Conservation (phyloP, 2,888 invertebrate genomes). For the Diaprepes abbreviatus region DNA sequence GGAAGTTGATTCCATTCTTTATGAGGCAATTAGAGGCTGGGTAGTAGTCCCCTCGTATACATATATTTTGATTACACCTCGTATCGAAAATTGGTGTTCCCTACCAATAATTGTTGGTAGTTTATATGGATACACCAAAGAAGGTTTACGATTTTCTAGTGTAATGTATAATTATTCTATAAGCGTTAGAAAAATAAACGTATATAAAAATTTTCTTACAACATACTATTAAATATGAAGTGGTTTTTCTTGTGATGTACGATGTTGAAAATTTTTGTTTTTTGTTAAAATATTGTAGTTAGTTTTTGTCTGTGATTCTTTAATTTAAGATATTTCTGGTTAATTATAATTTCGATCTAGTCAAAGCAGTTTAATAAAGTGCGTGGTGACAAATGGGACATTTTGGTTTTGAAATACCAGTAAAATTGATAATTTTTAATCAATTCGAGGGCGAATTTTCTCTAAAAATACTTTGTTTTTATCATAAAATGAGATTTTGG, state of each 20-base stretch:
- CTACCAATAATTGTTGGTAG: conserved; percentile 36
- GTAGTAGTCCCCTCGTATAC: too few species aligned
- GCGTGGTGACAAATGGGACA: too few species aligned
- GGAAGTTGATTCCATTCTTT: too few species aligned
- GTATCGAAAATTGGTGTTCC: conserved; percentile 25
- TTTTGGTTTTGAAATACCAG: too few species aligned
- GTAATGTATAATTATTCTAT: conserved; percentile 26
- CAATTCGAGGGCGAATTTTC: too few species aligned
- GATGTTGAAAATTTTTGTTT: conserved; percentile 27
- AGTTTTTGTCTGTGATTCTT: conserved; percentile 41
- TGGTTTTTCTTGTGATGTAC: conserved; percentile 24
- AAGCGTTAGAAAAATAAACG: conserved; percentile 33
- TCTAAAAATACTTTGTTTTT: too few species aligned
- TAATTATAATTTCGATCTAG: too few species aligned
- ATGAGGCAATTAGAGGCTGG: too few species aligned
- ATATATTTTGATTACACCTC: neutral
- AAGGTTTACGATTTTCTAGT: conserved; percentile 26
- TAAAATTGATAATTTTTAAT: too few species aligned
- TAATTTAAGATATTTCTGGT: conserved; percentile 18
- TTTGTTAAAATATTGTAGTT: conserved; percentile 18
- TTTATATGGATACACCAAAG: conserved; percentile 21
- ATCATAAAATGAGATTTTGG: too few species aligned
- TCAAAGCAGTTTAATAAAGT: too few species aligned
- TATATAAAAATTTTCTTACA: conserved; percentile 33
- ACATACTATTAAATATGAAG: conserved; percentile 26